phyloP scores from a whole-genome alignment of 2,888 invertebrate species.

The Epinotia bilunana region DNA sequence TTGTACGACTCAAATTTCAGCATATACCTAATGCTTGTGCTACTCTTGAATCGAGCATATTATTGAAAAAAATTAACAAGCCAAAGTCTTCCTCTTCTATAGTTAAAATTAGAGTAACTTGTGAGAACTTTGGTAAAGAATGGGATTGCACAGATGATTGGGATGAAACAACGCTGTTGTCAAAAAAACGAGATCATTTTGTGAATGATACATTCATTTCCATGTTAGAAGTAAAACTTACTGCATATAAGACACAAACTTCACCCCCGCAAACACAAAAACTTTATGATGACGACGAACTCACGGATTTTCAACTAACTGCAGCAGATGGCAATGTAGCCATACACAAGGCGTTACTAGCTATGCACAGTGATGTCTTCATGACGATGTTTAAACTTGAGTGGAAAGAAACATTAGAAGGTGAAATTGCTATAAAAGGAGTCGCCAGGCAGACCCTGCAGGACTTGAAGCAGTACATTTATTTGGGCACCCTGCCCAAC shows the following conservation, averaged over 20 bases:
- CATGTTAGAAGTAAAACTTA: background rate
- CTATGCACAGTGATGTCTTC: conserved; percentile 62
- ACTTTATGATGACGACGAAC: conserved; percentile 53
- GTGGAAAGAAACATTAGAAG: conserved; percentile 62
- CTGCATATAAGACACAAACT: too few species aligned
- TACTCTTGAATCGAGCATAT: too few species aligned
- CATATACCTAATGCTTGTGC: too few species aligned
- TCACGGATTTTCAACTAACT: conserved; percentile 65
- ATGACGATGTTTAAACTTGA: conserved; percentile 59
- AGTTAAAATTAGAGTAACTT: too few species aligned
- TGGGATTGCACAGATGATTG: too few species aligned
- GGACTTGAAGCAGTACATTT: conserved; percentile 61
- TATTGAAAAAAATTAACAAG: too few species aligned
- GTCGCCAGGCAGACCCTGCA: conserved; percentile 58
- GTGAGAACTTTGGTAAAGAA: too few species aligned
- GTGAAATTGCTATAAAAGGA: conserved; percentile 57
- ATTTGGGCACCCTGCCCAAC: conserved; percentile 58
- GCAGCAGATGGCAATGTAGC: conserved; percentile 63
- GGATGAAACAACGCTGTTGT: too few species aligned
- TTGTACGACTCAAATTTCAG: background rate
- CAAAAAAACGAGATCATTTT: too few species aligned
- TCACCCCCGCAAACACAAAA: background rate
- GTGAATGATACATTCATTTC: too few species aligned
- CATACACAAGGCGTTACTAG: conserved; percentile 61
- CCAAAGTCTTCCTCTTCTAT: too few species aligned